These are phyloP conservation scores for Mystacornis crossleyi DNA, from an alignment of 2,113 vertebrate species.

Conservation along the genomic window DNA sequence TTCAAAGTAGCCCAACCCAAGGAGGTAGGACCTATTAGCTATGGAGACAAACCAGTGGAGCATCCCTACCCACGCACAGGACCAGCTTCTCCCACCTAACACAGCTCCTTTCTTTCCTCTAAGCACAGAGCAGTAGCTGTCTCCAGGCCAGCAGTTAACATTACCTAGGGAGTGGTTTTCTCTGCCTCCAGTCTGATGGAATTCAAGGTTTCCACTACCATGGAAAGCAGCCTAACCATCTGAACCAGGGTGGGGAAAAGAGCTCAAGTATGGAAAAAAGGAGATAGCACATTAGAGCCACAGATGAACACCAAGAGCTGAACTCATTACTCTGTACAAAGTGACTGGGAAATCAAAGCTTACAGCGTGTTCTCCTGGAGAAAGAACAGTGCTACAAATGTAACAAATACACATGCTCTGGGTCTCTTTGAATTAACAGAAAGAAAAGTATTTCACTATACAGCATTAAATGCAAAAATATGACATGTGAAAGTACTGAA, in stretches of 20 bases:
- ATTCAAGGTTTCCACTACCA: not conserved
- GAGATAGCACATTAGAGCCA: accelerated
- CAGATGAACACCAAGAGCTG: not conserved
- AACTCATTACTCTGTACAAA: not conserved
- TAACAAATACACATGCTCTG: not conserved
- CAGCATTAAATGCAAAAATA: not conserved
- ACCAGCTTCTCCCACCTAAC: not conserved
- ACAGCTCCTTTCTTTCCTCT: not conserved
- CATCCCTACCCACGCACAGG: not conserved
- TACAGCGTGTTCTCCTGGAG: not conserved
- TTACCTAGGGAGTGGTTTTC: not conserved
- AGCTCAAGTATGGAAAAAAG: not conserved
- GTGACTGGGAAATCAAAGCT: not conserved
- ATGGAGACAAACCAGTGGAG: not conserved
- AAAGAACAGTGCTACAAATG: not conserved
- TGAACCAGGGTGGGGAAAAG: not conserved
- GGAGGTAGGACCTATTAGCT: not conserved
- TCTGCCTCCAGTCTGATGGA: not conserved
- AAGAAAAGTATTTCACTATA: not conserved
- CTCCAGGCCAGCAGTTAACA: not conserved
- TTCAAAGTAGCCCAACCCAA: not conserved
- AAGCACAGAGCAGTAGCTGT: accelerated
- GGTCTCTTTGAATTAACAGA: not conserved
- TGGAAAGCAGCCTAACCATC: not conserved
- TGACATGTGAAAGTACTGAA: not conserved